Base-by-base conservation (phyloP, 2,113 vertebrate species). In the Hylia prasina region DNA sequence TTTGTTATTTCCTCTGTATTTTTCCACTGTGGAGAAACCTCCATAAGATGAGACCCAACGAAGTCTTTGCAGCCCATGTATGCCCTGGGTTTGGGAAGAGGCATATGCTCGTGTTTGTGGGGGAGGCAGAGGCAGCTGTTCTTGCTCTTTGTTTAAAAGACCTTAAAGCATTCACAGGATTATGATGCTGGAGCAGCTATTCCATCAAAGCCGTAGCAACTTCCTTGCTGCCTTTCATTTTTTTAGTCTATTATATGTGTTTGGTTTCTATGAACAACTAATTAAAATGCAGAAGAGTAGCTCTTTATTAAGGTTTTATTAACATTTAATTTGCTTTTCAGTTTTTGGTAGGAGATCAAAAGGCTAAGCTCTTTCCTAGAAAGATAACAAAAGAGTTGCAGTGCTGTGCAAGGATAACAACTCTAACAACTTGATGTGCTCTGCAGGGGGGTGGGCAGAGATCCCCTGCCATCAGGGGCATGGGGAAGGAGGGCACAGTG, bases 281-380 rank as follows among this genome's bases (percentile, higher is more conserved):
- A 91, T 95, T 93, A 81, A 94, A 92, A 94, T 95, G 89, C 82
- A 89, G 61, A 58, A 64, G 68, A 75, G 40, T 44, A 86, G 56
- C 76, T 92, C 60, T 90, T 87, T 94, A 81, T 94, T 96, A 90
- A 92, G 56, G 56, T 58, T 94, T 87, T 87, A 93, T 95, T 93
- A 97, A 86, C 89, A 44, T 96, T 77, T 84, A 54, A 94, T 93
- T 96, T 90, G 42, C 86, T 77, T 90, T 95, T 70, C 78, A 51
- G 80, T 27, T 92, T 93, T 86, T 72, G 40, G 50, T 92, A 89
- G 45, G n/a, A 88, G 76, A 88, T 88, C 51, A 93, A 76, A 86
- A 88, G 47, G 50, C 85, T 88, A 63, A 21, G n/a, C 47, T 77
- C 15, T 83, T 95, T 96, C 91, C 93, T 95, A 93, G 95, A 94